phyloP scores from a whole-genome alignment of 2,113 vertebrate species.

The Anoplopoma fimbria region DNA sequence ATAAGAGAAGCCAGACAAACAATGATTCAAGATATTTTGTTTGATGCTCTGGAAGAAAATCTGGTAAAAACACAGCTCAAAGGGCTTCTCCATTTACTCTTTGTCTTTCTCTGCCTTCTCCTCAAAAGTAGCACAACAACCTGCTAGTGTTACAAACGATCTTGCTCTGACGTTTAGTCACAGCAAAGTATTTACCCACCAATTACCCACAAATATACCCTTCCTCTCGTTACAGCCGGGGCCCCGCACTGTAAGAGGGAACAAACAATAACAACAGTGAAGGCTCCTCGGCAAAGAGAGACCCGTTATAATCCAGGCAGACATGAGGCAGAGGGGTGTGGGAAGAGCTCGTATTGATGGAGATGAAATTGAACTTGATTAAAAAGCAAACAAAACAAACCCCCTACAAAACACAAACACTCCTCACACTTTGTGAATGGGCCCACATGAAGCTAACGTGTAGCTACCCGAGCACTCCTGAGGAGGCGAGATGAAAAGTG shows the following conservation, averaged over 20 bases:
- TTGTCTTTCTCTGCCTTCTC: conserved; percentile 43
- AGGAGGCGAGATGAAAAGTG: conserved; percentile 72
- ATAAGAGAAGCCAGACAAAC: conserved; percentile 27
- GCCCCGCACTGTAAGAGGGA: conserved; percentile 58
- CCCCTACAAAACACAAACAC: conserved; percentile 74
- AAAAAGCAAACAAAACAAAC: conserved; percentile 82
- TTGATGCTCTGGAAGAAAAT: conserved; percentile 55
- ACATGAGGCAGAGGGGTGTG: conserved; percentile 57
- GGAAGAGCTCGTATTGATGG: conserved; percentile 40
- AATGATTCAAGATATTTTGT: conserved; percentile 44
- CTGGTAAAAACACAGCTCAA: conserved; percentile 46
- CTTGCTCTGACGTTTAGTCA: conserved; percentile 74
- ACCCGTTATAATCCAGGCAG: conserved; percentile 68
- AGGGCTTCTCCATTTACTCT: conserved; percentile 21
- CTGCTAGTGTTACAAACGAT: conserved; percentile 67
- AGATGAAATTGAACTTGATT: conserved; percentile 77
- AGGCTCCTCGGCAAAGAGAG: conserved; percentile 66
- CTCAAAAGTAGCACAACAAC: conserved; percentile 68
- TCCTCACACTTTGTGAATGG: conserved; percentile 64
- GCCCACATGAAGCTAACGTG: conserved; percentile 68
- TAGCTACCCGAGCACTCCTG: conserved; percentile 58
- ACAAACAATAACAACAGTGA: conserved; percentile 76
- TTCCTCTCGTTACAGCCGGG: conserved; percentile 73
- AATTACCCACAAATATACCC: conserved; percentile 80
- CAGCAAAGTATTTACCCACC: conserved; percentile 81